Base-by-base conservation (phyloP, 2,113 vertebrate genomes). In the Odocoileus virginianus region DNA sequence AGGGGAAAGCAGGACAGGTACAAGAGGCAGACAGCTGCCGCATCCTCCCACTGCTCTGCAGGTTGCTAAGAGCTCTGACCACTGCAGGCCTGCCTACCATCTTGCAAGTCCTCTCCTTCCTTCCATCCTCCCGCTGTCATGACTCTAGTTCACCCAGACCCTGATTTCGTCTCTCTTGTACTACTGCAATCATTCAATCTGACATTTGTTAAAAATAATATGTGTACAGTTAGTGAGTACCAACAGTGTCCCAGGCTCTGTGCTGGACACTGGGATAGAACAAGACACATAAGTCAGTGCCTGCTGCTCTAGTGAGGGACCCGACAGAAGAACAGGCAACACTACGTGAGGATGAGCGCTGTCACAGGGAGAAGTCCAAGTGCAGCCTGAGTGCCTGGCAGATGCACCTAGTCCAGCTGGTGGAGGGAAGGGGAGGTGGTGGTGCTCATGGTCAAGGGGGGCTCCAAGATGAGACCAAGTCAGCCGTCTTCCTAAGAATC, bases 291-390 rank as follows among this genome's bases (percentile, higher is more conserved):
- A 45, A 40, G 40, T 17, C 5, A 33, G 78, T 16, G 79, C 14
- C 86, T 36, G 58, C 23, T 16, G 1, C 6, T 52, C 33, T 16
- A 36, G 78, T 7, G 40, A 47, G 93, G 78, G 27, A 15, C 50
- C 17, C 0, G 5, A 5, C 40, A 13, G 50, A 33, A 47, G 67
- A 30, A 2, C 17, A 23, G 76, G 40, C 40, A 36, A 14, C 5
- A 3, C 17, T 1, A 3, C 1, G 0, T 0, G 60, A 33, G 52
- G 87, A 3, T 2, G 17, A 33, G 74, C 0, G 1, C 79, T 5
- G 23, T 27, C 4, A n/a, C 55, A 9, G 43, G 33, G 7, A 33
- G 25, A 14, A 33, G 11, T 23, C 76, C 76, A 28, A 6, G 36
- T 1, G 13, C 9, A 2, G 30, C 6, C 9, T 1, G 43, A 30